These are phyloP conservation scores for Drosophila hawaiiensis DNA, from an alignment of 2,888 invertebrate species.

Conservation along the genomic window DNA sequence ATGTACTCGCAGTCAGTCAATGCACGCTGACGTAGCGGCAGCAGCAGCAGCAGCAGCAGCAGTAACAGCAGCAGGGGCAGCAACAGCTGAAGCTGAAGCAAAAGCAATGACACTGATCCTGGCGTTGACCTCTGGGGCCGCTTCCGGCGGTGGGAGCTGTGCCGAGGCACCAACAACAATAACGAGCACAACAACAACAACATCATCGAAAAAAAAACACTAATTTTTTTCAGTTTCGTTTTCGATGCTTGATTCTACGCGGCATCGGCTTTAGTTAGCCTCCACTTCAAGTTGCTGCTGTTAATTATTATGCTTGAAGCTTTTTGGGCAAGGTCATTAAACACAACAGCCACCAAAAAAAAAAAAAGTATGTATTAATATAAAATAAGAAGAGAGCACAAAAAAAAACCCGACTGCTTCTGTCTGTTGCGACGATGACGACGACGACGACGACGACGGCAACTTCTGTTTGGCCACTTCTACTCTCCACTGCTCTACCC, in stretches of 20 bases:
- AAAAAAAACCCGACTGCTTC: constrained; percentile 27
- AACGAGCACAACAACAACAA: constrained; percentile 5
- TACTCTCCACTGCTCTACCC: constrained; percentile 19
- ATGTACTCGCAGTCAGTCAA: constrained; percentile 64
- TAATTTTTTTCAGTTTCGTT: constrained; percentile 63
- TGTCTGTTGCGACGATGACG: background rate
- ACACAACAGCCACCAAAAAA: constrained; percentile 31
- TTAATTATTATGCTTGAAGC: constrained; percentile 82
- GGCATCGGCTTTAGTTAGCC: constrained; percentile 64
- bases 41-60: constrained; percentile 18
- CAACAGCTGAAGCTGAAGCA: constrained; percentile 48
- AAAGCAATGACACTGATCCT: constrained; percentile 79
- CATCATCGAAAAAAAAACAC: constrained; percentile 12
- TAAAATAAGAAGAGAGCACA: constrained; percentile 48
- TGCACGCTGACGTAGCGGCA: constrained; percentile 53
- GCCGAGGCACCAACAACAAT: background rate
- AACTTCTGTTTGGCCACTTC: constrained; percentile 56
- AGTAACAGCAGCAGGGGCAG: constrained; percentile 53
- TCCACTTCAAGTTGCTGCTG: constrained; percentile 56
- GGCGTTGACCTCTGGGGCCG: constrained; percentile 74
- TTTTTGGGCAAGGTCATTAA: constrained; percentile 83
- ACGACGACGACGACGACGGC: constrained; percentile 12
- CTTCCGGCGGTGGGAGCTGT: constrained; percentile 46
- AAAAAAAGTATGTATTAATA: constrained; percentile 17
- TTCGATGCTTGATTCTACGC: constrained; percentile 67